Evolutionary conservation across 2,113 vertebrate species (phyloP).

Genomic region (Donacobius atricapilla): DNA sequence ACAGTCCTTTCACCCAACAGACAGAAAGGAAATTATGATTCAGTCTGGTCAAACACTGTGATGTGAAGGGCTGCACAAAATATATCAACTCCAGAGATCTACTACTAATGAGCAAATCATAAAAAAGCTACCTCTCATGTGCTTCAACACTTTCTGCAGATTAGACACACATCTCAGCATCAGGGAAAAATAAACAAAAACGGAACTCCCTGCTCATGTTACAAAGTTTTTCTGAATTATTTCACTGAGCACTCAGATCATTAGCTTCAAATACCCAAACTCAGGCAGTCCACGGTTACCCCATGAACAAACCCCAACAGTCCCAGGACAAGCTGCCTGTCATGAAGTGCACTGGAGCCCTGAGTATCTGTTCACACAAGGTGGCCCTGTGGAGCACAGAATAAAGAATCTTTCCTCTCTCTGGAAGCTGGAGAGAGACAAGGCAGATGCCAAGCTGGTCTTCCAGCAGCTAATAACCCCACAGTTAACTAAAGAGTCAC

Average conservation of each 20-base stretch:
- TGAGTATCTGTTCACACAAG: not conserved
- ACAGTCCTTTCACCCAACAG: not conserved
- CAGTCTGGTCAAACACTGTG: not conserved
- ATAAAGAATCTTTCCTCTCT: not conserved
- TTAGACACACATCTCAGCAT: not conserved
- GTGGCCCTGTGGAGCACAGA: not conserved
- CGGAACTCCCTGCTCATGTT: not conserved
- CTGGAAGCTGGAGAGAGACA: not conserved
- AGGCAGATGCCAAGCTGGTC: not conserved
- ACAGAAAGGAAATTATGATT: not conserved
- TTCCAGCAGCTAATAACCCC: not conserved
- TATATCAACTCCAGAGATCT: not conserved
- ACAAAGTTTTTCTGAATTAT: not conserved
- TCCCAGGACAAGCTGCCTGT: not conserved
- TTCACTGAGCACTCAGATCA: not conserved
- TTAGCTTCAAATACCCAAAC: not conserved
- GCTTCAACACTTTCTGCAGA: not conserved
- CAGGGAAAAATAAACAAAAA: not conserved
- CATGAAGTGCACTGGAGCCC: accelerated
- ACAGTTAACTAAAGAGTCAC: not conserved
- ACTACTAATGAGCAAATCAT: not conserved
- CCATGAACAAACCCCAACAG: not conserved
- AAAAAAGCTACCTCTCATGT: not conserved
- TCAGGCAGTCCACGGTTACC: not conserved
- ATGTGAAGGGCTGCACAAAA: not conserved